Conservation (phyloP, 2,888 invertebrate species). For the Eugnorisma glareosa region DNA sequence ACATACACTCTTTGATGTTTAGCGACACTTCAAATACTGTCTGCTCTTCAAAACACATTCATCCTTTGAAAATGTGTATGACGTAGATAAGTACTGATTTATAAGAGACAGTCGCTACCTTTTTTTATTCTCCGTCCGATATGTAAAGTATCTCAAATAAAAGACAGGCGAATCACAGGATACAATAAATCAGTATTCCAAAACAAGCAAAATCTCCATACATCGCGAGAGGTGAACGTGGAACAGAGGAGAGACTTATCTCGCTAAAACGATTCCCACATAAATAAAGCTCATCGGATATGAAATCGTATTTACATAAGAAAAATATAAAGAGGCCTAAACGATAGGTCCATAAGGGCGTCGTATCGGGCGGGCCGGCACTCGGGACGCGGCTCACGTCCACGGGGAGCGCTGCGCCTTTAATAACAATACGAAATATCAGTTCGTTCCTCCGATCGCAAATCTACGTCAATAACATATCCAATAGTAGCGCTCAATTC, state of each 20-base stretch:
- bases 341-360: constrained; percentile 89
- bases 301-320: constrained; percentile 90
- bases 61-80: constrained; percentile 71
- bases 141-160: constrained; percentile 65
- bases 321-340: constrained; percentile 91
- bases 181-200: constrained; percentile 84
- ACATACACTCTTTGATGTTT: constrained; percentile 84
- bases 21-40: constrained; percentile 82
- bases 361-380: constrained; percentile 79
- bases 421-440: constrained; percentile 91
- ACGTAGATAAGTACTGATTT: constrained; percentile 54
- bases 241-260: constrained; percentile 87
- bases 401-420: constrained; percentile 83
- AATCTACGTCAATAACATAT: constrained; percentile 91
- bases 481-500: constrained; percentile 90
- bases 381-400: constrained; percentile 86
- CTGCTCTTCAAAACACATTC: constrained; percentile 73
- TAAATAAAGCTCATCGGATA: constrained; percentile 91
- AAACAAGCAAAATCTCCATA: constrained; percentile 85
- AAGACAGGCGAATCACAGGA: constrained; percentile 65
- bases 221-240: constrained; percentile 86
- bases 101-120: constrained; percentile 43
- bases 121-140: constrained; percentile 50
- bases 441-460: constrained; percentile 91
- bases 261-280: constrained; percentile 91